Evolutionary conservation across 2,888 invertebrate genomes (phyloP), one percentile per base, ranked within the genome.

Genomic region (Epirrita christyi): DNA sequence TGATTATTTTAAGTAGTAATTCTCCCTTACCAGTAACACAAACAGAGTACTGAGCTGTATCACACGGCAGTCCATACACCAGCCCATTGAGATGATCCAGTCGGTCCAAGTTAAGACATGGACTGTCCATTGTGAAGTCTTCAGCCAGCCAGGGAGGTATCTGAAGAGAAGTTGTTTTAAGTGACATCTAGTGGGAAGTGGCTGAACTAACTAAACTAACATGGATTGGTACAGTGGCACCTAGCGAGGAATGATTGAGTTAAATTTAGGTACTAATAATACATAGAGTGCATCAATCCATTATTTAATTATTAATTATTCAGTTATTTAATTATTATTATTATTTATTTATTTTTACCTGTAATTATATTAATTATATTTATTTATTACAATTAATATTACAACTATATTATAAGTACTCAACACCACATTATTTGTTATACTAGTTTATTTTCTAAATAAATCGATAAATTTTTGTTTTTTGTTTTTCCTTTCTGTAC

Each of bases 81-180:
- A 93, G 69, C 0, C 91, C 89, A 5, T 80, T 83, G 5, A 92
- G 72, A 52, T 93, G 93, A 52, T 92, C 92, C 46, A 86, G 89
- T 1, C 93, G 73, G 56, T 93, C 93, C 57, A 93, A 70, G 63
- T 93, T 93, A 3, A 93, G 68, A 52, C 93, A 93, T 0, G 85
- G 79, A 45, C 80, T 87, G 63, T 89, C 90, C 69, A 84, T 78
- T 0, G 78, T 75, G 64, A 81, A 87, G 2, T 90, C 90, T 41
- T 92, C 92, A 14, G 86, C 85, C 0, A 89, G 71, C 93, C 93
- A 93, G 0, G 93, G 93, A 42, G 91, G 87, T 71, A 86, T 83
- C 83, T 92, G 72, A 0, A 9, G 32, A 32, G 6, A 32, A 32
- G 14, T 32, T 21, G 8, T 0, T 14, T 8, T 28, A 2, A 45